Conservation (phyloP, 1,140 invertebrate genomes). For the Caenorhabditis briggsae region DNA sequence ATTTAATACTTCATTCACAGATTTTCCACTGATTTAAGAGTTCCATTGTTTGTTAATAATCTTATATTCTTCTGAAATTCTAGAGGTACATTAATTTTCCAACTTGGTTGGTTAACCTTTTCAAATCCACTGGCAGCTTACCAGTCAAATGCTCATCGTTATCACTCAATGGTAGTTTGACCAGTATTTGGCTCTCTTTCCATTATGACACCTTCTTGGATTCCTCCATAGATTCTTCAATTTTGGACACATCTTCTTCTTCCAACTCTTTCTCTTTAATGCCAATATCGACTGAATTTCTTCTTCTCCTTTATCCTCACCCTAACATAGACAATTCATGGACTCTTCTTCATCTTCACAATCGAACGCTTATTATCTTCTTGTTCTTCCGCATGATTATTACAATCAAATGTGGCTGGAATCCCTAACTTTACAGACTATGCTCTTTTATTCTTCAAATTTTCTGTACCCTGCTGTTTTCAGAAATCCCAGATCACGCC, state of each 20-base stretch:
- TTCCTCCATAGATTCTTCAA: background rate
- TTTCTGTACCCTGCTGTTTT: background rate
- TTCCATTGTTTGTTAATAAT: conserved; percentile 1
- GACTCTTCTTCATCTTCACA: no score
- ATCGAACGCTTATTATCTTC: no score
- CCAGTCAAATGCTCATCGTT: background rate
- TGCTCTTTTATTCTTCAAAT: background rate
- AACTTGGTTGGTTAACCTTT: background rate
- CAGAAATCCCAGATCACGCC: background rate
- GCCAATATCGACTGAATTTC: background rate
- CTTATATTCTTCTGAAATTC: background rate
- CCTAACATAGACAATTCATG: background rate
- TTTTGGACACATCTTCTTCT: background rate
- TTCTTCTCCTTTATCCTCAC: background rate
- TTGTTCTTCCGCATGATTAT: no score
- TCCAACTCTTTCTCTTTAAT: background rate
- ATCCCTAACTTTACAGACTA: background rate
- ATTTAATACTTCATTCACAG: background rate
- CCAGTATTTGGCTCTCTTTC: background rate
- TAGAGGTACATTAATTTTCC: background rate
- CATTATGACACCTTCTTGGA: background rate
- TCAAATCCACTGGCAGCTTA: background rate
- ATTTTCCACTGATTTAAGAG: background rate
- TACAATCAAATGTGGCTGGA: background rate
- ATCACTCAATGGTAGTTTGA: background rate